These are phyloP conservation scores for Xestia c-nigrum DNA, from an alignment of 2,888 invertebrate genomes.

Conservation along the genomic window DNA sequence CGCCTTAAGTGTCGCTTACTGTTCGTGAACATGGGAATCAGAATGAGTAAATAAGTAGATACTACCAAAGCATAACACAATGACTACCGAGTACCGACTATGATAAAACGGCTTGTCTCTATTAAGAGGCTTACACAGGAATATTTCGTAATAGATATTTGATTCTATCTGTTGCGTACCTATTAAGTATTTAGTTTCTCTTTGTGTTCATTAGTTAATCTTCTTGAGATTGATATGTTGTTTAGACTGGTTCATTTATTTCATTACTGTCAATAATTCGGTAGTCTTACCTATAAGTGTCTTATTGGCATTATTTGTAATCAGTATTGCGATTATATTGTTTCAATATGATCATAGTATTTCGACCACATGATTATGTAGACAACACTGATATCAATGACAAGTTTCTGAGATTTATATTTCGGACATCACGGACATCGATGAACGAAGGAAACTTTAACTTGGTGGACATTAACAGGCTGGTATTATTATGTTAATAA, in stretches of 20 bases:
- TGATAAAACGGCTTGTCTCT: neutral
- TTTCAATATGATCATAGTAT: neutral
- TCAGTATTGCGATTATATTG: neutral
- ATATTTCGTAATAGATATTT: neutral
- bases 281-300: neutral
- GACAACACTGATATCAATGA: neutral
- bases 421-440: neutral
- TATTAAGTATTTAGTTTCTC: neutral
- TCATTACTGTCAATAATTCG: neutral
- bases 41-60: neutral
- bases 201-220: slow-evolving; percentile 7
- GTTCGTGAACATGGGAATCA: neutral
- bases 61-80: neutral
- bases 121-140: neutral
- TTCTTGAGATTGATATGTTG: neutral
- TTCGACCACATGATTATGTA: neutral
- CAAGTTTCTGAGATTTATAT: neutral
- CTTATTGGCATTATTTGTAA: neutral
- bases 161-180: neutral
- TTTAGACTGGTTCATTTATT: neutral
- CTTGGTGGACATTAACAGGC: neutral
- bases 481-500: neutral
- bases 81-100: neutral
- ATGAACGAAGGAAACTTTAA: neutral
- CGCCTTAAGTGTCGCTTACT: neutral